Percentiles rank a stretch among this genome's conserved stretches.
phyloP scores from a whole-genome alignment of 1,140 invertebrate genomes.

The Gryllus bimaculatus region DNA sequence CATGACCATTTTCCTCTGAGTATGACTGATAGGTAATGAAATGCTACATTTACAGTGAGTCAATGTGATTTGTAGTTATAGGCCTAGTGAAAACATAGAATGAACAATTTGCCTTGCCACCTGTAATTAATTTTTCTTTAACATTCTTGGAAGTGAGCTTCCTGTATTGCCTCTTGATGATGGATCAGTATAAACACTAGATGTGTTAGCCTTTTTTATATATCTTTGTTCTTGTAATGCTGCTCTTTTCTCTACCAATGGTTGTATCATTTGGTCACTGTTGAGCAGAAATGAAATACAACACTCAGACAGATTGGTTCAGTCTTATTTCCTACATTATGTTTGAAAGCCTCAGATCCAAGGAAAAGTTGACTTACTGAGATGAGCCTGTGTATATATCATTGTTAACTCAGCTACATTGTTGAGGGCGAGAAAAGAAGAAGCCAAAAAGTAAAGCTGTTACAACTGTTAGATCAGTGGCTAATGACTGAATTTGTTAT shows the following conservation, averaged over 20 bases:
- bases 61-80: slow-evolving; percentile 13
- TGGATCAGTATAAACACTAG: not conserved
- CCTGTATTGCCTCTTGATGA: slow-evolving; percentile 10
- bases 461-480: not conserved
- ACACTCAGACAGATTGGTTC: not conserved
- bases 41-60: slow-evolving; percentile 8
- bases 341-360: not conserved
- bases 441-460: not conserved
- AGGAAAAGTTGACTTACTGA: not conserved
- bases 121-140: slow-evolving; percentile 10
- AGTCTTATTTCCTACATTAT: not conserved
- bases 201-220: not conserved
- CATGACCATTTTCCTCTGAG: slow-evolving; percentile 9
- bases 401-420: not conserved
- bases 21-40: slow-evolving; percentile 1
- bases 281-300: not conserved
- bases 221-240: slow-evolving; percentile 5
- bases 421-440: not conserved
- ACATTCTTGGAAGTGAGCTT: slow-evolving; percentile 1
- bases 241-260: not conserved
- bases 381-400: not conserved
- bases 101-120: slow-evolving; percentile 14
- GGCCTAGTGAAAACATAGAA: slow-evolving; percentile 10
- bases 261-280: slow-evolving; percentile 1
- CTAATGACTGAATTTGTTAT: slow-evolving; percentile 2